Evolutionary conservation across 2,888 invertebrate genomes (phyloP), one percentile per base, ranked within the genome.

Genomic region (Noctua comes): DNA sequence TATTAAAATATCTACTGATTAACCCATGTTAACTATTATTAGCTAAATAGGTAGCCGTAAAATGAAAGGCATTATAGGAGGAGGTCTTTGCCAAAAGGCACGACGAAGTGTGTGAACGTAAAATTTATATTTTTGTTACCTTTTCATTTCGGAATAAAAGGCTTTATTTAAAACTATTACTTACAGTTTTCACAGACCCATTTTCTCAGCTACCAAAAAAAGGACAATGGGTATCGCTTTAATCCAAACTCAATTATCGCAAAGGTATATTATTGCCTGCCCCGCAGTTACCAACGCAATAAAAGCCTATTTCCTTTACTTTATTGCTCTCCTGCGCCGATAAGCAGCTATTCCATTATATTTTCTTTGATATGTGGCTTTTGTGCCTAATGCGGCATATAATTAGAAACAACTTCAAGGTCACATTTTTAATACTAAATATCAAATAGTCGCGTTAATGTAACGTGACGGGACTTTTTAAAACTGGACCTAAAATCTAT

Each of bases 271-370:
- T 82, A 81, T 62, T 54, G 27, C 86, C 24, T 10, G 27, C 31
- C 68, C 43, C 64, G 48, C 77, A 82, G 84, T 86, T 82, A 87
- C 76, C 46, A 27, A 54, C 69, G 80, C 70, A 65, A 79, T 88
- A 88, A 82, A 87, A 86, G 62, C 51, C 76, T 16, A 80, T 84
- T 88, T 82, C 76, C 73, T 79, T 73, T 66, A 80, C 70, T 73
- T 86, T 82, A 88, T 82, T 70, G 74, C 70, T 64, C 81, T 73
- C 71, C 27, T 64, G 68, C 18, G 68, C 70, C 36, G 80, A 87
- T 87, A 84, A 80, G 84, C 72, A 51, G 46, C 69, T 54, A 79
- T 54, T 70, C 82, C 62, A 75, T 76, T 83, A 78, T 65, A 68
- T 65, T 76, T 85, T 27, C 27, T 59, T 64, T 36, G 62, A 64